Evolutionary conservation across 2,888 invertebrate genomes (phyloP).

Genomic region (Athalia circularis): DNA sequence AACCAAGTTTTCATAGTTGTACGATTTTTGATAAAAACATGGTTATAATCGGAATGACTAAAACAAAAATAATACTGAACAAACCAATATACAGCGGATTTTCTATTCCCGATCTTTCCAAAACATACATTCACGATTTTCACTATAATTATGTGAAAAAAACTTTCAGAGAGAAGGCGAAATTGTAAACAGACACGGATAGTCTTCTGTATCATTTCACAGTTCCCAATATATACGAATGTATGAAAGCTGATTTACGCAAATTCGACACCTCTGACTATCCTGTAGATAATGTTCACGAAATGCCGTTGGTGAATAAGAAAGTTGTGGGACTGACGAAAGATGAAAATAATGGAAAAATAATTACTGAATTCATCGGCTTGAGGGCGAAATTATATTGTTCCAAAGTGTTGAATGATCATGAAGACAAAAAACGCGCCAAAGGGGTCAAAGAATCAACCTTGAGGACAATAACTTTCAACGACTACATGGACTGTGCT

Average conservation of each 20-base stretch:
- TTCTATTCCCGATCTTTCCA: slow-evolving; percentile 34
- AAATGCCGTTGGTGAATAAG: slow-evolving; percentile 58
- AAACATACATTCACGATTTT: slow-evolving; percentile 49
- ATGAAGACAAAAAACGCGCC: slow-evolving; percentile 39
- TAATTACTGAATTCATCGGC: slow-evolving; percentile 61
- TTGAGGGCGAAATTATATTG: slow-evolving; percentile 60
- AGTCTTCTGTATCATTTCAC: slow-evolving; percentile 61
- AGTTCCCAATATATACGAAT: slow-evolving; percentile 66
- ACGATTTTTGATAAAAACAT: background rate
- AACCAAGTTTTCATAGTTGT: slow-evolving; percentile 57
- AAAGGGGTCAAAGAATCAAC: slow-evolving; percentile 45
- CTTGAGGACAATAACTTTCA: slow-evolving; percentile 16
- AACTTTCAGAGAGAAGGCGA: slow-evolving; percentile 45
- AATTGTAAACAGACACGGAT: slow-evolving; percentile 64
- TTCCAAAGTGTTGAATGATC: slow-evolving; percentile 44
- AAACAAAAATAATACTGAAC: background rate
- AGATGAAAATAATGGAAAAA: slow-evolving; percentile 59
- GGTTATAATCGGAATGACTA: background rate
- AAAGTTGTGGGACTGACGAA: slow-evolving; percentile 63
- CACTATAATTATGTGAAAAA: slow-evolving; percentile 48
- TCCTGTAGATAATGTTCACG: slow-evolving; percentile 54
- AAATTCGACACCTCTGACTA: slow-evolving; percentile 64
- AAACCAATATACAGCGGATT: slow-evolving; percentile 51
- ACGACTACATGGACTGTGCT: slow-evolving; percentile 27
- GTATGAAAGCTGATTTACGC: slow-evolving; percentile 54